Evolutionary conservation across 1,140 invertebrate species (phyloP).

Genomic region (Oryzaephilus surinamensis): DNA sequence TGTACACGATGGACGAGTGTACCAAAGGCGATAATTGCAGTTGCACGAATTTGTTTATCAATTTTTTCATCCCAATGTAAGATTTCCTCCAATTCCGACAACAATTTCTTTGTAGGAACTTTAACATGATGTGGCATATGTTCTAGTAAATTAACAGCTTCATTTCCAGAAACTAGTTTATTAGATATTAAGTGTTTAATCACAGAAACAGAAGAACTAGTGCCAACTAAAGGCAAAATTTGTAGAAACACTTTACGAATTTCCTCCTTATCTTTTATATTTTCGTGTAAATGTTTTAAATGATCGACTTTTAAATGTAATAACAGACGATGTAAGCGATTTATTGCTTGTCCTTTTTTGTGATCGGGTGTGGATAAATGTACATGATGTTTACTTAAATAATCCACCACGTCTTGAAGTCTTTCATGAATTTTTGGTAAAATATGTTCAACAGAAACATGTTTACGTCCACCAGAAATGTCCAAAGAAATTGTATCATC

Average conservation of each 20-base stretch:
- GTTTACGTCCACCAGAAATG: slow-evolving; percentile 30
- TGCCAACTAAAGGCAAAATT: slow-evolving; percentile 38
- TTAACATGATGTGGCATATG: slow-evolving; percentile 34
- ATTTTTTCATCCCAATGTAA: slow-evolving; percentile 17
- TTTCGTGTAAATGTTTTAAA: slow-evolving; percentile 22
- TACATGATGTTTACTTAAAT: slow-evolving; percentile 35
- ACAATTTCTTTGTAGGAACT: slow-evolving; percentile 28
- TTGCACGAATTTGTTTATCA: slow-evolving; percentile 23
- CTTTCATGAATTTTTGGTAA: slow-evolving; percentile 29
- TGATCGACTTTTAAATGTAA: slow-evolving; percentile 30
- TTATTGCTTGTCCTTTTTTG: slow-evolving; percentile 33
- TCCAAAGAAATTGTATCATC: slow-evolving; percentile 22
- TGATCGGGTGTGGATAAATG: slow-evolving; percentile 28
- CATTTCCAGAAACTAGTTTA: slow-evolving; percentile 22
- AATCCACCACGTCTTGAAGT: slow-evolving; percentile 30
- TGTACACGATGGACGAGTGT: slow-evolving; percentile 30
- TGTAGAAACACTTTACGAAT: slow-evolving; percentile 29
- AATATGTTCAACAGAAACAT: slow-evolving; percentile 23
- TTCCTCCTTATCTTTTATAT: slow-evolving; percentile 25
- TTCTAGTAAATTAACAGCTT: slow-evolving; percentile 28
- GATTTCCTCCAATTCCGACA: slow-evolving; percentile 33
- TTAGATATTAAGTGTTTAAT: slow-evolving; percentile 31
- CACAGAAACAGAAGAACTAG: slow-evolving; percentile 31
- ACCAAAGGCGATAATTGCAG: slow-evolving; percentile 34
- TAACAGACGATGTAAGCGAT: slow-evolving; percentile 25